Percentiles rank a stretch among this genome's conserved stretches.
These are phyloP conservation scores for Chloropsis cyanopogon DNA, from an alignment of 2,113 vertebrate genomes.

Conservation along the genomic window DNA sequence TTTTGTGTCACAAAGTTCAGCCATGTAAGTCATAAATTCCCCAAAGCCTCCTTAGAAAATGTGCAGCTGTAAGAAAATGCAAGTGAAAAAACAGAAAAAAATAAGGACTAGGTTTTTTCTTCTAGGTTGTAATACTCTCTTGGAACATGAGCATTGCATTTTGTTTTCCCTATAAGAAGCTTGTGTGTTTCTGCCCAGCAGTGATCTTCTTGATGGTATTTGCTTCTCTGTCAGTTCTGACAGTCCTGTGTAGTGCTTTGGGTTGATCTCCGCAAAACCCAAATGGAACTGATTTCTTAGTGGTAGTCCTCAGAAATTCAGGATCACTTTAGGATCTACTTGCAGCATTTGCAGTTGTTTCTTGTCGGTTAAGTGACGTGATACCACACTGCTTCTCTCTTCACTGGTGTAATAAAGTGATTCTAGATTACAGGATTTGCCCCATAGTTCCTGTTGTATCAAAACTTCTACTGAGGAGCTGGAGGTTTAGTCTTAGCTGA, in stretches of 20 bases:
- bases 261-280: not conserved
- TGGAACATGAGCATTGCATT: not conserved
- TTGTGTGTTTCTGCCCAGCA: not conserved
- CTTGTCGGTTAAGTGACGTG: not conserved
- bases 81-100: not conserved
- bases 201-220: not conserved
- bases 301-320: not conserved
- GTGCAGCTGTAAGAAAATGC: not conserved
- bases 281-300: not conserved
- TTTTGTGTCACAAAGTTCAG: not conserved
- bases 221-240: not conserved
- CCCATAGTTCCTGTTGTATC: not conserved
- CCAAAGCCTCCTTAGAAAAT: not conserved
- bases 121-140: not conserved
- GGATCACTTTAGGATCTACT: not conserved
- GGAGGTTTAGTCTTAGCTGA: not conserved
- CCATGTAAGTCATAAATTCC: not conserved
- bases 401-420: not conserved
- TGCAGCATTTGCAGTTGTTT: not conserved
- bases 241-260: not conserved
- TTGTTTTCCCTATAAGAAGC: not conserved
- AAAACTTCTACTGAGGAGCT: not conserved
- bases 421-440: not conserved
- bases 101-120: accelerated
- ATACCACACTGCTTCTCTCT: not conserved